Base-by-base conservation (phyloP, 2,113 vertebrate species). In the Vulpes ferrilata region DNA sequence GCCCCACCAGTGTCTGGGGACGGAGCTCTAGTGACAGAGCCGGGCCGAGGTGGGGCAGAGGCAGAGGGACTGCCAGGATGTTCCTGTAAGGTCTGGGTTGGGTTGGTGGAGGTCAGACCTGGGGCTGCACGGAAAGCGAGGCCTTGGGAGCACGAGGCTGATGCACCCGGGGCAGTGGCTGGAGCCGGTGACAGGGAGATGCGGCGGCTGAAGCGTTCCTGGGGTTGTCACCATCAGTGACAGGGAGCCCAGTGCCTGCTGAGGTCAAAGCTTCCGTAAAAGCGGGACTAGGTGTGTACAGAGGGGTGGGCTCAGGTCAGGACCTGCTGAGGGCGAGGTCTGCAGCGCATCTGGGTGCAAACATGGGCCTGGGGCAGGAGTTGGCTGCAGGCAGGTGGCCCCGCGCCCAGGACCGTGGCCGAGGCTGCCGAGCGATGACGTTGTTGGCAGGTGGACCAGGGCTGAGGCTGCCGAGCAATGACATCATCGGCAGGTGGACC, bases 321-420 rank as follows among this genome's bases (percentile, higher is more conserved):
- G 67, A 87, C 4, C 1, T 78, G 7, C 35, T n/a, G 69, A 79
- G 20, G 83, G n/a, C 62, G 55, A 93, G 69, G 32, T 69, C 83
- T 73, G 69, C 13, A 59, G 84, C 96, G 59, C 51, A 84, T 60
- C 15, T 27, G 38, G 13, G 30, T 88, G 85, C 30, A 96, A 84
- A 94, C 76, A 89, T 2, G 51, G 94, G 82, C 74, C 83, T 71
- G 53, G 51, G 64, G 25, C 60, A 51, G 81, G 87, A 93, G 90
- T 64, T 81, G 93, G n/a, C 83, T 32, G 32, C 32, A 79, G 74
- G 88, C 74, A 78, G 80, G 43, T 43, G 43, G 43, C 43, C 6
- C 43, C 6, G 6, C 0, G 6, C 43, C 43, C 43, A 43, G 43
- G 43, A 43, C 43, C 1, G 1, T 7, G 43, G 43, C 43, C 43